A percentile compares a stretch with the other conserved stretches of the same genome.
These are phyloP conservation scores for Apodemus agrarius DNA, from an alignment of 2,797 vertebrate species.

Conservation along the genomic window DNA sequence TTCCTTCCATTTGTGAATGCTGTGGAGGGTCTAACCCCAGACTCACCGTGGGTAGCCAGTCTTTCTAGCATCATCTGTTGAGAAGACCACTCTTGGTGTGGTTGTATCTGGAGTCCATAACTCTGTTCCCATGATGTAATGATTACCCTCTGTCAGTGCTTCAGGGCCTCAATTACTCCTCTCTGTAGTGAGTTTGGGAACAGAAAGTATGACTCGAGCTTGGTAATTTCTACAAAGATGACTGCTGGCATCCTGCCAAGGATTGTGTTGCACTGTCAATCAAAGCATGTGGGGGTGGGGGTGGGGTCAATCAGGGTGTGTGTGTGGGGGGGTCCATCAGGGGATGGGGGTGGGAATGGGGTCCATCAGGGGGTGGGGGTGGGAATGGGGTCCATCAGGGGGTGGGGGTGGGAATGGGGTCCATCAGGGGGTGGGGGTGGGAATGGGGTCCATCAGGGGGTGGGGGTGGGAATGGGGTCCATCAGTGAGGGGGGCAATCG, in stretches of 20 bases:
- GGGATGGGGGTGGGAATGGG: not conserved
- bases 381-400: not conserved
- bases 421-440: too few species aligned
- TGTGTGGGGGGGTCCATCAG: not conserved
- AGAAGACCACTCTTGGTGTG: not conserved
- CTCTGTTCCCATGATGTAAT: not conserved
- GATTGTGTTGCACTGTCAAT: not conserved
- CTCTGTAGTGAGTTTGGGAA: not conserved
- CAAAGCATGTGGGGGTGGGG: not conserved
- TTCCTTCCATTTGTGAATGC: not conserved
- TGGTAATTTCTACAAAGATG: slow-evolving; percentile 15
- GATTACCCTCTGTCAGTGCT: not conserved
- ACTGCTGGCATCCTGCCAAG: not conserved
- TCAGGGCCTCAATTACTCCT: not conserved
- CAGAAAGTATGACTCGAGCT: not conserved
- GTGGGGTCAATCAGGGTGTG: not conserved
- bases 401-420: too few species aligned
- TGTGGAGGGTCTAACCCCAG: not conserved
- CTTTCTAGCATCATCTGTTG: not conserved
- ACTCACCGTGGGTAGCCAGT: not conserved
- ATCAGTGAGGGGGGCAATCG: not conserved
- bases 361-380: not conserved
- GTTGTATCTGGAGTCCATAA: slow-evolving; percentile 1
- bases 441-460: too few species aligned
- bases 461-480: too few species aligned